These are phyloP conservation scores for Caenorhabditis sinica DNA, from an alignment of 2,888 invertebrate species.

Conservation along the genomic window DNA sequence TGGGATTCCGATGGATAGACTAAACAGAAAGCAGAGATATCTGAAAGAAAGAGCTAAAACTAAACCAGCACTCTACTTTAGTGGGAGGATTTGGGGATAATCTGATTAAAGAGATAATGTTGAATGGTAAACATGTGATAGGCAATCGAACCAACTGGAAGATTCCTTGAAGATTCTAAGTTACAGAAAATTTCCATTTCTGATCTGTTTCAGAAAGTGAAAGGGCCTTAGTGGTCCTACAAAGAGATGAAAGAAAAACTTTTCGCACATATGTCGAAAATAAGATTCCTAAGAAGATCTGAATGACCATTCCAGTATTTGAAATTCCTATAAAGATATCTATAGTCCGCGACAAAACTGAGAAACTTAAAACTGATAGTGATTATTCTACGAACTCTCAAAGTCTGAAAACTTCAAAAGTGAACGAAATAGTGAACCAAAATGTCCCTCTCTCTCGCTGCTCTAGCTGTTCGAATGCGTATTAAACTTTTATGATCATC, in stretches of 20 bases:
- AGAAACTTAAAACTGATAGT: too few relatives aligned
- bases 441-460: not conserved
- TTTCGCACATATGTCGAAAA: too few relatives aligned
- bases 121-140: not conserved
- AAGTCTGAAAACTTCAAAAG: not conserved
- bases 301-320: too few relatives aligned
- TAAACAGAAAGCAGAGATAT: not conserved
- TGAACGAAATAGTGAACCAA: not conserved
- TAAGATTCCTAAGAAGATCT: too few relatives aligned
- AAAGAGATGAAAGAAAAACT: too few relatives aligned
- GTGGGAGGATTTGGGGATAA: not conserved
- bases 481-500: slow-evolving; percentile 35
- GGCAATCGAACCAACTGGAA: not conserved
- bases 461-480: slow-evolving; percentile 12
- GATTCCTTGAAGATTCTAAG: too few relatives aligned
- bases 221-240: too few relatives aligned
- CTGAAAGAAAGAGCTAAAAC: not conserved
- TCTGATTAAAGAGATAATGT: not conserved
- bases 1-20: not conserved
- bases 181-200: too few relatives aligned
- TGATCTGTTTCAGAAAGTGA: too few relatives aligned
- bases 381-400: not conserved
- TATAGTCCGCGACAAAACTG: too few relatives aligned
- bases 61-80: not conserved
- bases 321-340: too few relatives aligned